Conservation (phyloP, 2,888 invertebrate genomes). For the Cartodere bifasciata region DNA sequence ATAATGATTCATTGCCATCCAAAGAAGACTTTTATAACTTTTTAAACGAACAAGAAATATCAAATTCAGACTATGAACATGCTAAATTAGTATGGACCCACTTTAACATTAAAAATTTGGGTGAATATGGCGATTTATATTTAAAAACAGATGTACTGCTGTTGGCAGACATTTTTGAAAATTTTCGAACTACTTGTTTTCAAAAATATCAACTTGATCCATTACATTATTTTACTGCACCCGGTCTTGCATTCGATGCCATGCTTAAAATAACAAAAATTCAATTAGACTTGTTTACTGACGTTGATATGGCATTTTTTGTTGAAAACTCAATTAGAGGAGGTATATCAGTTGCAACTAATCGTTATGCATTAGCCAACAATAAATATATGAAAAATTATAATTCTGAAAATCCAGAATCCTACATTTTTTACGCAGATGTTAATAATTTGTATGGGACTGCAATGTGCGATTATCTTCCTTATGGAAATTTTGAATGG, state of each 20-base stretch:
- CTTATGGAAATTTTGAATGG: constrained; percentile 13
- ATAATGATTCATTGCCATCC: too few species aligned
- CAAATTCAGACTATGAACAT: too few species aligned
- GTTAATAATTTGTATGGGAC: constrained; percentile 16
- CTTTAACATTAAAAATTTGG: constrained; percentile 23
- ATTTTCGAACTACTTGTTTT: too few species aligned
- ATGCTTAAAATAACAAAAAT: constrained; percentile 20
- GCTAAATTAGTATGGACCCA: constrained; percentile 24
- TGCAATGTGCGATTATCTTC: constrained; percentile 13
- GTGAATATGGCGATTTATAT: constrained; percentile 27
- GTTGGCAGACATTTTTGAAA: constrained; percentile 28
- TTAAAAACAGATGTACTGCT: constrained; percentile 27
- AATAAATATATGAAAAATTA: too few species aligned
- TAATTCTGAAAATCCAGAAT: too few species aligned
- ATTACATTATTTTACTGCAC: constrained; percentile 20
- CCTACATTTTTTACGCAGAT: too few species aligned
- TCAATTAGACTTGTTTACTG: constrained; percentile 20
- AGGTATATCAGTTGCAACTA: constrained; percentile 20
- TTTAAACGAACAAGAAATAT: too few species aligned
- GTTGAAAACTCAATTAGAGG: constrained; percentile 23
- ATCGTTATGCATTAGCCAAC: constrained; percentile 25
- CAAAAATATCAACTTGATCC: constrained; percentile 23
- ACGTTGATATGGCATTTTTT: constrained; percentile 24
- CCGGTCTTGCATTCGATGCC: constrained; percentile 21
- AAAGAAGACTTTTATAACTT: too few species aligned